phyloP scores from a whole-genome alignment of 1,140 invertebrate genomes.

The Calosoma granatense region DNA sequence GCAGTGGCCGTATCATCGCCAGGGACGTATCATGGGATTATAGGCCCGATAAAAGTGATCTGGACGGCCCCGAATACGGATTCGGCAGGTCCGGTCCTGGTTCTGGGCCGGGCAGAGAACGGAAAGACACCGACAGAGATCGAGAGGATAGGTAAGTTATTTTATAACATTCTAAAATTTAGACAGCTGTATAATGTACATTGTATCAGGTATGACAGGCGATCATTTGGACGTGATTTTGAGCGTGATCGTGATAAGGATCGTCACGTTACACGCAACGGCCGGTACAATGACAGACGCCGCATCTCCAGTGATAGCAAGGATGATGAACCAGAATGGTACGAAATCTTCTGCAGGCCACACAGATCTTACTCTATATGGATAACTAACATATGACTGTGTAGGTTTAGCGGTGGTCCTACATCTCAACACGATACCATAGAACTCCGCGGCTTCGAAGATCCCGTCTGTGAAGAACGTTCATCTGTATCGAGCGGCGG shows the following conservation, averaged over 20 bases:
- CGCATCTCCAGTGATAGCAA: slow-evolving; percentile 39
- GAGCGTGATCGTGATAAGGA: slow-evolving; percentile 35
- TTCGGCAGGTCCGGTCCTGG: slow-evolving; percentile 10
- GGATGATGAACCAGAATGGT: slow-evolving; percentile 56
- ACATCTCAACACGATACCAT: slow-evolving; percentile 88
- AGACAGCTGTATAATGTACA: slow-evolving; percentile 24
- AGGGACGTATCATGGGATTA: slow-evolving; percentile 51
- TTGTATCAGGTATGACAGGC: slow-evolving; percentile 31
- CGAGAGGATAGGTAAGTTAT: slow-evolving; percentile 16
- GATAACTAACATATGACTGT: slow-evolving; percentile 30
- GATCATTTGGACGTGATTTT: slow-evolving; percentile 39
- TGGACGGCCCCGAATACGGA: slow-evolving; percentile 17
- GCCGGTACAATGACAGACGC: slow-evolving; percentile 36
- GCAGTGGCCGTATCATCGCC: slow-evolving; percentile 64
- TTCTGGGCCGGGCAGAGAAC: slow-evolving; percentile 19
- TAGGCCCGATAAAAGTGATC: slow-evolving; percentile 21
- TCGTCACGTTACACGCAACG: slow-evolving; percentile 16
- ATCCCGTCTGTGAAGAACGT: slow-evolving; percentile 42
- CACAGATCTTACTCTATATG: no score
- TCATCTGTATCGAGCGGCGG: slow-evolving; percentile 23
- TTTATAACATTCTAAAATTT: slow-evolving; percentile 18
- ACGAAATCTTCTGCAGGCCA: no score
- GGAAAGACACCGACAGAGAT: slow-evolving; percentile 22
- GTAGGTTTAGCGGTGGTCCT: slow-evolving; percentile 80
- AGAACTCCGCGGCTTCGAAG: slow-evolving; percentile 84